A percentile compares a stretch with the other conserved stretches of the same genome.
Evolutionary conservation across 2,113 vertebrate species (phyloP).

Genomic region (Trachemys scripta): DNA sequence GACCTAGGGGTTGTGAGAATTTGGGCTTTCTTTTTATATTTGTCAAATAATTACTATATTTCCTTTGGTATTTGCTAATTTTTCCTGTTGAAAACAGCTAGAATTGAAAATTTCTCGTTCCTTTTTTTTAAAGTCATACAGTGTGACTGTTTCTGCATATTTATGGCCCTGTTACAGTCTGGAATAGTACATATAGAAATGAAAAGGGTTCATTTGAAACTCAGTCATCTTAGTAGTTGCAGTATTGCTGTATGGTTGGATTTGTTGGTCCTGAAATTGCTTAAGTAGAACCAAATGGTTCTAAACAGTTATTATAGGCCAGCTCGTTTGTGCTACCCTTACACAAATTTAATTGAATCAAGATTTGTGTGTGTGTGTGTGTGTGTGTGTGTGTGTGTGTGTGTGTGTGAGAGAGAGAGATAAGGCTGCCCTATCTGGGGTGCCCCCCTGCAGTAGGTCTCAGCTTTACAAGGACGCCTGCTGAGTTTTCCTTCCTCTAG

Average conservation of each 20-base stretch:
- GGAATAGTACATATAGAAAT: neutral
- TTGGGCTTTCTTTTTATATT: neutral
- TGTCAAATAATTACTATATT: neutral
- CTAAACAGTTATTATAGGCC: neutral
- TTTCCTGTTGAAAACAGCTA: neutral
- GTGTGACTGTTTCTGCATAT: neutral
- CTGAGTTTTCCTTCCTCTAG: too few species aligned
- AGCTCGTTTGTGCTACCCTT: neutral
- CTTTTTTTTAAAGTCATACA: neutral
- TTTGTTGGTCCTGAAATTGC: neutral
- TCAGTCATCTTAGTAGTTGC: neutral
- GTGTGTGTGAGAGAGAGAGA: too few species aligned
- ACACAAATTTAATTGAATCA: slow-evolving; percentile 10
- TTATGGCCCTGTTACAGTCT: neutral
- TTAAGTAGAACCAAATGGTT: neutral
- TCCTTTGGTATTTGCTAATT: neutral
- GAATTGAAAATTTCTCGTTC: neutral
- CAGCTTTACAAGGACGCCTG: too few species aligned
- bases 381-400: too few species aligned
- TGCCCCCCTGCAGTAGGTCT: too few species aligned
- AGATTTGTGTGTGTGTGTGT: neutral
- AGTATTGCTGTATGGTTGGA: neutral
- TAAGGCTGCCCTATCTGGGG: too few species aligned
- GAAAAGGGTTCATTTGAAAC: slow-evolving; percentile 36
- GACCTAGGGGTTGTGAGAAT: neutral